Conservation (phyloP, 2,797 vertebrate genomes). For the Trichosurus vulpecula region DNA sequence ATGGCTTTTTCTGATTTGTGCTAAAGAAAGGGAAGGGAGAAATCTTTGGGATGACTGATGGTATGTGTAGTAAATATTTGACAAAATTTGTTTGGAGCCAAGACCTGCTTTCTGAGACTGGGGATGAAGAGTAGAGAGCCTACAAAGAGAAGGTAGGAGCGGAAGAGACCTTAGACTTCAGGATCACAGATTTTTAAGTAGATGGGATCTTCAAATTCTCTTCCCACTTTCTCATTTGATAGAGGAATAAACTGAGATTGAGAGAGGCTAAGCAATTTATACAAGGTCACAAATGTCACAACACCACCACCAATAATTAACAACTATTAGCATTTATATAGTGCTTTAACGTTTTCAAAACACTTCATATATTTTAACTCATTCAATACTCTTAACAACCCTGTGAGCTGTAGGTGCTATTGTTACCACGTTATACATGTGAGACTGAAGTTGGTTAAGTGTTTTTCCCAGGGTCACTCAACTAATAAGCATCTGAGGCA, state of each 20-base stretch:
- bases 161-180: not conserved
- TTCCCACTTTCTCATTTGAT: accelerated
- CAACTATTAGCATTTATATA: not conserved
- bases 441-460: not conserved
- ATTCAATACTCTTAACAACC: not conserved
- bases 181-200: not conserved
- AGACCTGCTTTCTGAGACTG: not conserved
- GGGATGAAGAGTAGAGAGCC: not conserved
- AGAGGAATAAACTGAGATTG: accelerated
- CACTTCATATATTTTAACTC: not conserved
- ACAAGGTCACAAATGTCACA: not conserved
- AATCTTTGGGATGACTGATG: not conserved
- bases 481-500: not conserved
- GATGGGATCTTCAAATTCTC: not conserved
- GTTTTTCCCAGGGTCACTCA: not conserved
- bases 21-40: not conserved
- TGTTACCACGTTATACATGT: not conserved
- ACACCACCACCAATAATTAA: not conserved
- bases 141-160: not conserved
- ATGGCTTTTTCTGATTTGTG: not conserved
- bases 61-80: not conserved
- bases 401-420: not conserved
- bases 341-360: not conserved
- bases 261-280: not conserved
- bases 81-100: not conserved